These are phyloP conservation scores for Bombus soroeensis DNA, from an alignment of 1,140 invertebrate species.

Conservation along the genomic window DNA sequence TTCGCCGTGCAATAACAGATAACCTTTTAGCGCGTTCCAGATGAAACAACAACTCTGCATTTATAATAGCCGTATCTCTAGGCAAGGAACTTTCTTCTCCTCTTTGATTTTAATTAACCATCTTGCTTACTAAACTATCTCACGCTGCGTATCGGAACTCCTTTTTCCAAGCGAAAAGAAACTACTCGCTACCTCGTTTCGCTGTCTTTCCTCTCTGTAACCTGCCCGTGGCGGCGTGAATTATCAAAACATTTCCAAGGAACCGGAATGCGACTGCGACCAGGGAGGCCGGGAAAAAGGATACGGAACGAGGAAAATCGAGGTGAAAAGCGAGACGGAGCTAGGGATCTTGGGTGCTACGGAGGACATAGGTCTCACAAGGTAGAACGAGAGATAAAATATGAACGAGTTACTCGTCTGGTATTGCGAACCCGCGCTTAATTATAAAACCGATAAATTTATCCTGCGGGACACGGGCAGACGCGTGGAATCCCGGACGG, in stretches of 20 bases:
- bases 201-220: too few relatives aligned
- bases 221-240: background rate
- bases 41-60: conserved; percentile 17
- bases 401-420: conserved; percentile 60
- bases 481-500: conserved; percentile 71
- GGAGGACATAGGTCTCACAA: background rate
- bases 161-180: background rate
- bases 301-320: background rate
- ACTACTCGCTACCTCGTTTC: background rate
- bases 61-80: conserved; percentile 17
- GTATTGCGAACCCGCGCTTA: conserved; percentile 71
- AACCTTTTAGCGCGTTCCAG: background rate
- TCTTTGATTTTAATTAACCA: conserved; percentile 34
- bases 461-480: conserved; percentile 70
- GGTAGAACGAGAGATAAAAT: conserved; percentile 69
- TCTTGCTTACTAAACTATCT: background rate
- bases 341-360: background rate
- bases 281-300: too few relatives aligned
- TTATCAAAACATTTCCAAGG: conserved; percentile 1
- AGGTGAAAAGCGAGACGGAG: too few relatives aligned
- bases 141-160: background rate
- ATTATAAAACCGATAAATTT: conserved; percentile 82
- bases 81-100: conserved; percentile 1
- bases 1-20: background rate
- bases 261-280: background rate